A percentile compares a stretch with the other conserved stretches of the same genome.
phyloP scores from a whole-genome alignment of 2,113 vertebrate genomes.

The Tenebrosternarchus preto region DNA sequence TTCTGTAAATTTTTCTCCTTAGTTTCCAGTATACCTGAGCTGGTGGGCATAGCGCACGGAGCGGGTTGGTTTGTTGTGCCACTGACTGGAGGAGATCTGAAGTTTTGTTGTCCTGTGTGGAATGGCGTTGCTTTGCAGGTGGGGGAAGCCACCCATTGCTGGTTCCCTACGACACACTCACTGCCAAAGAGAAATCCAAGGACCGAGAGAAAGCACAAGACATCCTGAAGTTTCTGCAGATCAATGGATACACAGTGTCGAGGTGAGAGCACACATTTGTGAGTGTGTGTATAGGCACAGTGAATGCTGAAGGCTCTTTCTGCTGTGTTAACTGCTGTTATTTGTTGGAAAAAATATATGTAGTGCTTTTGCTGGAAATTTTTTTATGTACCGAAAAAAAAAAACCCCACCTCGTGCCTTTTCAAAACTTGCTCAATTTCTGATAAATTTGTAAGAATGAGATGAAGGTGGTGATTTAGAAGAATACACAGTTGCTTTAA shows the following conservation, averaged over 20 bases:
- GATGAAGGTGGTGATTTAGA: too few relatives aligned
- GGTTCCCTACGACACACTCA: slow-evolving; percentile 93
- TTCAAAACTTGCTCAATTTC: too few relatives aligned
- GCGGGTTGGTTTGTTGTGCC: background rate
- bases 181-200: slow-evolving; percentile 95
- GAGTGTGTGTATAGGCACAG: background rate
- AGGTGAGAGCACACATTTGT: slow-evolving; percentile 72
- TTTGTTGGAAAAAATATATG: too few relatives aligned
- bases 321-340: background rate
- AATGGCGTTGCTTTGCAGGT: slow-evolving; percentile 68
- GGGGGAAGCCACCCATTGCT: slow-evolving; percentile 92
- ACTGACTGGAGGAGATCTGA: background rate
- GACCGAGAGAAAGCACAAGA: slow-evolving; percentile 95
- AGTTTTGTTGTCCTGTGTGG: background rate
- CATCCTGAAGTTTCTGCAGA: slow-evolving; percentile 94
- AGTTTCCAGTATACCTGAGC: too few relatives aligned
- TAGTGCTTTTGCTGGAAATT: too few relatives aligned
- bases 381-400: too few relatives aligned
- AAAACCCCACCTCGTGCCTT: too few relatives aligned
- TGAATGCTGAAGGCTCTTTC: too few relatives aligned
- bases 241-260: slow-evolving; percentile 90
- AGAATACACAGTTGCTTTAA: too few relatives aligned
- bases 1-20: too few relatives aligned
- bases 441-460: background rate
- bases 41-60: background rate